Conservation (phyloP, 2,888 invertebrate genomes). For the Xestoiulus laeticollis region DNA sequence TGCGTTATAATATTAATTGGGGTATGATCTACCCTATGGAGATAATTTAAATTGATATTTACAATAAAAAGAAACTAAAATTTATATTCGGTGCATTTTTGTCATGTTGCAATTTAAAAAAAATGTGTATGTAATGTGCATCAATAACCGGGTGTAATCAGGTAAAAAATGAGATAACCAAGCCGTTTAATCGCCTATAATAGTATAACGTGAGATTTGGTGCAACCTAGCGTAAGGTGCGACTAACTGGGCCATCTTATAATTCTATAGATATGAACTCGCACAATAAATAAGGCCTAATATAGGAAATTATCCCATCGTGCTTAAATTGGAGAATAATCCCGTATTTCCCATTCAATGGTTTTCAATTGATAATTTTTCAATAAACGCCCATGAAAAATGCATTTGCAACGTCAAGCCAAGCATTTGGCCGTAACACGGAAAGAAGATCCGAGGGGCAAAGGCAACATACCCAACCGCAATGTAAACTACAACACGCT, state of each 20-base stretch:
- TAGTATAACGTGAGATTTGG: background rate
- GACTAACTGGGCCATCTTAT: background rate
- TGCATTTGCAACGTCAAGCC: background rate
- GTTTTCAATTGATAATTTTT: slow-evolving; percentile 8
- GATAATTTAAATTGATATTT: no score
- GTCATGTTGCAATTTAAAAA: no score
- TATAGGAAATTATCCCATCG: background rate
- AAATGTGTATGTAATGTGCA: background rate
- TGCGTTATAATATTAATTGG: no score
- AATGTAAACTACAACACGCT: background rate
- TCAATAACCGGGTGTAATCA: background rate
- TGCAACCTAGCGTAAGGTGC: background rate
- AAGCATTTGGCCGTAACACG: background rate
- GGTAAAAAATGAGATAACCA: background rate
- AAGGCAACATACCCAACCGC: background rate
- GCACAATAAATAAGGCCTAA: background rate
- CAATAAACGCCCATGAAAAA: background rate
- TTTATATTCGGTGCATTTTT: no score
- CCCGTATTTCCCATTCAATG: background rate
- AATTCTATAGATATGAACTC: background rate
- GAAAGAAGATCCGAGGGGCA: slow-evolving; percentile 21
- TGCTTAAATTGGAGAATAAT: slow-evolving; percentile 10
- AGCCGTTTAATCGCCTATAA: background rate
- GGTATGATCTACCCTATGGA: no score
- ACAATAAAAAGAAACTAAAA: no score